Evolutionary conservation across 2,113 vertebrate genomes (phyloP), one percentile per base, ranked within the genome.

Genomic region (Todiramphus chloris): DNA sequence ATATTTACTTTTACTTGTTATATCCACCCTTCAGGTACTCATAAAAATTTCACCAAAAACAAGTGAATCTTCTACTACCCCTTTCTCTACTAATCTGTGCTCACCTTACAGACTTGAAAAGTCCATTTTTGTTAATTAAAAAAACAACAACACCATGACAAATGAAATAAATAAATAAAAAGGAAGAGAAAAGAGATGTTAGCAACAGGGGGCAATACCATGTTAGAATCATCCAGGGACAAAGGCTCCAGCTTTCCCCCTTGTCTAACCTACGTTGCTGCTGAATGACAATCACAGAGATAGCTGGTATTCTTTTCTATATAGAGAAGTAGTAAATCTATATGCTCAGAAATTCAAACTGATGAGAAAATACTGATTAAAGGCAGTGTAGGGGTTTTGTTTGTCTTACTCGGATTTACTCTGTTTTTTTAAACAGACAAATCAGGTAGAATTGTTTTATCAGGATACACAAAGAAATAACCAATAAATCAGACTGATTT

Each of bases 11-110:
- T 37, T 41, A 5, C 1, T 1, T 24, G 10, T 7, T 43, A 76
- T 69, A 41, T 31, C 11, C 50, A 17, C 16, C 31, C 37, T 5
- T 63, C 7, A 31, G 0, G 3, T 31, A 24, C 5, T 37, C 19
- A 9, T 21, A 5, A 50, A 72, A 7, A 33, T 58, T 77, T 85
- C 51, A 14, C 46, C 6, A 56, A 46, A 70, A 64, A n/a, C 16
- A 0, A 39, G 1, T 21, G n/a, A 31, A 43, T 43, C 3, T 72
- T 5, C 10, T 67, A 5, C 33, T 41, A 46, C 5, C 0, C 5
- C 1, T 2, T 62, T 24, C 8, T 76, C n/a, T 68, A 10, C 50
- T 59, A 76, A 50, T 31, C 8, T 19, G 68, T 25, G 7, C 35
- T 5, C 2, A 63, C 11, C 58, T n/a, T 55, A 28, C 0, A 4